Evolutionary conservation across 2,888 invertebrate species (phyloP).

Genomic region (Macrosiphum euphorbiae): DNA sequence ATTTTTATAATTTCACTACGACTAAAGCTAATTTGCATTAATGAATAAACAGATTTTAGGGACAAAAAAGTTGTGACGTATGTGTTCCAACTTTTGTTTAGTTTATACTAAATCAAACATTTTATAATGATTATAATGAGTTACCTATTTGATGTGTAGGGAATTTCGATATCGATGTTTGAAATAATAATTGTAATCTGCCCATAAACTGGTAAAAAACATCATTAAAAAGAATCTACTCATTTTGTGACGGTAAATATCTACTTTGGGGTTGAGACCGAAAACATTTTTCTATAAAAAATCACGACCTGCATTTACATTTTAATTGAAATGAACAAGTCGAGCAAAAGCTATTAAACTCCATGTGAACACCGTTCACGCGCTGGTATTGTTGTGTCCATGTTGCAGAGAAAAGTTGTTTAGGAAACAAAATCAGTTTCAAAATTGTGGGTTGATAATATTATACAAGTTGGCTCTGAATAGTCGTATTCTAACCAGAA

Average conservation of each 20-base stretch:
- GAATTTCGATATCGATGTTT: background rate
- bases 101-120: background rate
- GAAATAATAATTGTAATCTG: background rate
- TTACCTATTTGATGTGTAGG: background rate
- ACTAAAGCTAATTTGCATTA: background rate
- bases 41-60: background rate
- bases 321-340: conserved; percentile 2
- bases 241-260: background rate
- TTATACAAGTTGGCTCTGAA: background rate
- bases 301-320: background rate
- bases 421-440: conserved; percentile 11
- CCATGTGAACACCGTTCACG: background rate
- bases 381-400: background rate
- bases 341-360: conserved; percentile 16
- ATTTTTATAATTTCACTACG: background rate
- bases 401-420: background rate
- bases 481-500: background rate
- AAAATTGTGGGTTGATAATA: conserved; percentile 18
- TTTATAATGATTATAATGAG: background rate
- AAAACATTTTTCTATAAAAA: too few relatives aligned
- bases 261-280: background rate
- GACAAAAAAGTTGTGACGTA: background rate
- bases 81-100: background rate
- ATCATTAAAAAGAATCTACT: background rate
- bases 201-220: background rate